phyloP scores from a whole-genome alignment of 2,797 vertebrate genomes.

The Microctenopoma stevenorrisi region DNA sequence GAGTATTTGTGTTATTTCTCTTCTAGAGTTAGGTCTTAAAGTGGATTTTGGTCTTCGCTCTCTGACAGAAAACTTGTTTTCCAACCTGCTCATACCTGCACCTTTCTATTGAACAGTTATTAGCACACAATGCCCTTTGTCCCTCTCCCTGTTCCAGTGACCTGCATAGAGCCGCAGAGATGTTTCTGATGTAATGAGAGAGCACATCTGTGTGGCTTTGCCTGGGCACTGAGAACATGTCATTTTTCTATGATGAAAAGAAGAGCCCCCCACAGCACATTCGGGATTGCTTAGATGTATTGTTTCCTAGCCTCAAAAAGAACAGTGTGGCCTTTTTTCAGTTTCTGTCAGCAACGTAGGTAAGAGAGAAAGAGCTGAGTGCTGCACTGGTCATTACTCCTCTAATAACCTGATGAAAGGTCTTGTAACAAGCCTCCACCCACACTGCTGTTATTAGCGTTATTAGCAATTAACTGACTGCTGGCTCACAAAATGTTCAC shows the following conservation, averaged over 20 bases:
- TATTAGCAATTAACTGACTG: conserved; percentile 7
- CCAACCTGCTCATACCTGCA: conserved; percentile 42
- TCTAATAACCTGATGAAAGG: conserved; percentile 59
- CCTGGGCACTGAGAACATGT: conserved; percentile 43
- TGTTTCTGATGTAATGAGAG: conserved; percentile 48
- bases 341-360: conserved; percentile 75
- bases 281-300: conserved; percentile 67
- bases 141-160: conserved; percentile 47
- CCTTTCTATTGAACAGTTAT: conserved; percentile 40
- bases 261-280: conserved; percentile 64
- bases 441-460: conserved; percentile 10
- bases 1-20: conserved; percentile 19
- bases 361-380: conserved; percentile 70
- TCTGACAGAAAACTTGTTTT: conserved; percentile 28
- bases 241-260: conserved; percentile 56
- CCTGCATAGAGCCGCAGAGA: conserved; percentile 36
- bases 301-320: conserved; percentile 63
- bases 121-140: conserved; percentile 52
- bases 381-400: conserved; percentile 56
- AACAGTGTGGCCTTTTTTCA: conserved; percentile 60
- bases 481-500: neutral
- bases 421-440: conserved; percentile 36
- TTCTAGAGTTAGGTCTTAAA: conserved; percentile 3
- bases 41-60: conserved; percentile 11
- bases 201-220: conserved; percentile 45